Conservation (phyloP, 2,113 vertebrate species). For the Chaetodon trifascialis region DNA sequence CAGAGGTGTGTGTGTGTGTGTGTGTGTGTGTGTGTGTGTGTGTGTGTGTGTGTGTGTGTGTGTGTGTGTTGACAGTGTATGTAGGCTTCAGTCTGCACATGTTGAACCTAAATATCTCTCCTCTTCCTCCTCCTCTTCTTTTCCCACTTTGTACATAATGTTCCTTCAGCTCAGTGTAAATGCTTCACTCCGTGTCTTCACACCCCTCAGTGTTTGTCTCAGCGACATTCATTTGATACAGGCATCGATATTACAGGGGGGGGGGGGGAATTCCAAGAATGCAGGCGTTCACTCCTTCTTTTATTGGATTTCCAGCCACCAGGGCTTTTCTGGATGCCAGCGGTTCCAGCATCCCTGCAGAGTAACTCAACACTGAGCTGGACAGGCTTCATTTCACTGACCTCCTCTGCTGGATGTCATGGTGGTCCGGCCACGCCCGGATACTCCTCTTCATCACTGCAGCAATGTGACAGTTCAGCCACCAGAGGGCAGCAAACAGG, state of each 20-base stretch:
- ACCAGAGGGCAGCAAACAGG: neutral
- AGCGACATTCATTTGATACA: conserved; percentile 59
- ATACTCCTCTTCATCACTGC: neutral
- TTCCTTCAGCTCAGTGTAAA: neutral
- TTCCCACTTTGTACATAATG: neutral
- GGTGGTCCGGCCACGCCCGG: neutral
- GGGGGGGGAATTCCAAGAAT: conserved; percentile 67
- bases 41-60: conserved; percentile 23
- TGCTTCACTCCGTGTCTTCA: conserved; percentile 37
- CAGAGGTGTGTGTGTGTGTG: conserved; percentile 29
- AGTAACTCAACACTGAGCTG: conserved; percentile 36
- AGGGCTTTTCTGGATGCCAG: conserved; percentile 9
- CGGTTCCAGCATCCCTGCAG: neutral
- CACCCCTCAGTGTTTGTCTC: conserved; percentile 15
- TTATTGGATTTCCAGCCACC: conserved; percentile 65
- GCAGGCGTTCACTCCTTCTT: conserved; percentile 41
- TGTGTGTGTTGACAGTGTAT: conserved; percentile 24
- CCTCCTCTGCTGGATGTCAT: neutral
- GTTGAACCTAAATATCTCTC: conserved; percentile 19
- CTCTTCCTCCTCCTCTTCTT: neutral
- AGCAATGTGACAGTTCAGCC: neutral
- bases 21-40: conserved; percentile 11
- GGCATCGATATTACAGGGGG: conserved; percentile 47
- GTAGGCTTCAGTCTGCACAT: conserved; percentile 23
- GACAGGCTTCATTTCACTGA: conserved; percentile 10